Evolutionary conservation across 2,797 vertebrate genomes (phyloP), one percentile per base, ranked within the genome.

Genomic region (Heteromormyrus szaboi): DNA sequence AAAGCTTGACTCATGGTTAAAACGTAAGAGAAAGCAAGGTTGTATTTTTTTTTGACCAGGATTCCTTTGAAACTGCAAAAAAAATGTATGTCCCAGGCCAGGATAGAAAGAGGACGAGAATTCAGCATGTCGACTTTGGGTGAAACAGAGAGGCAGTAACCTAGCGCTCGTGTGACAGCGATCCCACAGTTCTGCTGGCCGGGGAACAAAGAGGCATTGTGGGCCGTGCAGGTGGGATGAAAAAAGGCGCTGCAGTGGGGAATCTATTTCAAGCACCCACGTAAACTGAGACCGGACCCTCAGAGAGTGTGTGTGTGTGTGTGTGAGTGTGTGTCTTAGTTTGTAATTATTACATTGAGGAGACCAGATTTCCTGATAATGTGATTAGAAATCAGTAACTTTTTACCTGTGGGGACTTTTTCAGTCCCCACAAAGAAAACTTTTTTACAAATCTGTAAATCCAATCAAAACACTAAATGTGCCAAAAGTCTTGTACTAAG

Each of bases 121-220:
- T 91, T 92, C 91, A 94, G 92, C 94, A 93, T 93, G 92, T 94
- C 87, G 90, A 86, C 91, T 93, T 92, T 93, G 94, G 91, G 92
- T 91, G 89, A 86, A 91, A 91, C 93, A 93, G 90, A 93, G 91
- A 92, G 91, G 93, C 92, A 84, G 91, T 92, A 93, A 94, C 94
- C 92, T 90, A 91, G 91, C 92, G 93, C 92, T 95, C 95, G 92
- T 91, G 92, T 96, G 94, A 96, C 94, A 93, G 93, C 91, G 91
- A 94, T 94, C 92, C 91, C 0, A 94, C 92, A 14, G 92, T 93
- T 91, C 92, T 92, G 90, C 93, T 93, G 11, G 83, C 88, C 89
- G 68, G 88, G 88, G 87, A 90, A 95, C 93, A 95, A 96, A 95
- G 93, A 92, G 91, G 90, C 91, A 93, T 96, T 95, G 94, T 94